phyloP scores from a whole-genome alignment of 2,113 vertebrate species.

The Heptranchias perlo region DNA sequence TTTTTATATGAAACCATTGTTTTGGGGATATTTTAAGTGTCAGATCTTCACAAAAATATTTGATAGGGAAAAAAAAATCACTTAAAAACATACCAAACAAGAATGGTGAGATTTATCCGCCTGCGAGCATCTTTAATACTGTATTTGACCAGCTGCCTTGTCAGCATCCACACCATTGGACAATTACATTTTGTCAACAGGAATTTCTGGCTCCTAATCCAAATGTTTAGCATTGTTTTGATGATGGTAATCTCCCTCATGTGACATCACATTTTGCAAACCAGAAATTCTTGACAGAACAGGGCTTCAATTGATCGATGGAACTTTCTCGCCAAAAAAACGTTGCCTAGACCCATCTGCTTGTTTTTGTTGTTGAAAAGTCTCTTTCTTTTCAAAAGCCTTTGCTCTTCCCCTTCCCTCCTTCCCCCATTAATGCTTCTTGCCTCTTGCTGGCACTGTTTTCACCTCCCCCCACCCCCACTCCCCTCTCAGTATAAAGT shows the following conservation, averaged over 20 bases:
- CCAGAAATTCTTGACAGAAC: neutral
- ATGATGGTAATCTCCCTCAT: neutral
- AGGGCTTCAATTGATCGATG: neutral
- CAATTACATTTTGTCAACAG: conserved; percentile 16
- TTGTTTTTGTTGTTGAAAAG: neutral
- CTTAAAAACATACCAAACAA: neutral
- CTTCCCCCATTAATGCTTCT: neutral
- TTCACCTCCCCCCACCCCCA: neutral
- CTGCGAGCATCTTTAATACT: neutral
- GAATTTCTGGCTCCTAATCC: neutral
- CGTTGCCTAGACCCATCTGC: too few species aligned
- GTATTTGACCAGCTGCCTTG: neutral
- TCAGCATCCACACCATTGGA: neutral
- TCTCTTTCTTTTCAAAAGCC: neutral
- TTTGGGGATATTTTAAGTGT: neutral
- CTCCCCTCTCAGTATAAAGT: neutral
- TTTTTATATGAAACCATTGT: neutral
- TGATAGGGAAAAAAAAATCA: neutral
- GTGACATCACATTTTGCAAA: neutral
- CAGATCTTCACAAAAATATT: neutral
- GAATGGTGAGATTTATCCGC: too few species aligned
- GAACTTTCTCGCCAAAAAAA: neutral
- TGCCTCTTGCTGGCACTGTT: neutral
- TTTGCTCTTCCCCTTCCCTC: neutral
- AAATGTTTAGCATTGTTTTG: neutral